Evolutionary conservation across 2,888 invertebrate genomes (phyloP), one percentile per base, ranked within the genome.

Genomic region (Dexiosoma caninum): DNA sequence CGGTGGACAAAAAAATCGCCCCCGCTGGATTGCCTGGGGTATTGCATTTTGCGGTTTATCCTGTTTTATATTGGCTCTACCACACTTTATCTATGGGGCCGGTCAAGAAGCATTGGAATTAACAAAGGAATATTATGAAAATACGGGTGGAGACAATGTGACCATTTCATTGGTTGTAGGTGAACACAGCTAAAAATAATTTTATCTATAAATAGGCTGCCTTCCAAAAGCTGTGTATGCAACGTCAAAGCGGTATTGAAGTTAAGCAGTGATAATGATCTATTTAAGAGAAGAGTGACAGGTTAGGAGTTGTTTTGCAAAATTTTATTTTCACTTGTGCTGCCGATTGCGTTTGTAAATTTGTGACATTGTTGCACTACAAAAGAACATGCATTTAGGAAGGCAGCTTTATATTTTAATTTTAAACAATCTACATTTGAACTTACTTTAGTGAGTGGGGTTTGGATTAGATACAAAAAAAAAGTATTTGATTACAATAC

Each of bases 11-110:
- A 92, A 93, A 23, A 93, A 94, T 88, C 91, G 94, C 60, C 94
- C 94, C 0, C 89, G 92, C 69, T 94, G 93, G 93, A 92, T 94
- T 72, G 93, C 93, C 10, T 91, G 92, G 85, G 94, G 94, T n/a
- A 92, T 93, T 51, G 89, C 92, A 9, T 90, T 92, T 81, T 93
- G 93, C 59, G 92, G 93, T 9, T 21, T 92, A 5, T 93, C 93
- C 46, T 93, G 93, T 83, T 92, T 92, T 81, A 91, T 93, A 10
- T 87, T 93, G 44, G 92, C 92, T 0, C 84, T 92, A 78, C 94
- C 94, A 0, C 93, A 94, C 85, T 89, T 92, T 62, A 90, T 94
- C 49, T 94, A 92, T 83, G 93, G 94, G 0, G 91, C 93, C 0
- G 93, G 93, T 9, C 86, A 90, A 21, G 91, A 91, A 16, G 87